These are phyloP conservation scores for Bhutanitis thaidina DNA, from an alignment of 2,888 invertebrate genomes.

Conservation along the genomic window DNA sequence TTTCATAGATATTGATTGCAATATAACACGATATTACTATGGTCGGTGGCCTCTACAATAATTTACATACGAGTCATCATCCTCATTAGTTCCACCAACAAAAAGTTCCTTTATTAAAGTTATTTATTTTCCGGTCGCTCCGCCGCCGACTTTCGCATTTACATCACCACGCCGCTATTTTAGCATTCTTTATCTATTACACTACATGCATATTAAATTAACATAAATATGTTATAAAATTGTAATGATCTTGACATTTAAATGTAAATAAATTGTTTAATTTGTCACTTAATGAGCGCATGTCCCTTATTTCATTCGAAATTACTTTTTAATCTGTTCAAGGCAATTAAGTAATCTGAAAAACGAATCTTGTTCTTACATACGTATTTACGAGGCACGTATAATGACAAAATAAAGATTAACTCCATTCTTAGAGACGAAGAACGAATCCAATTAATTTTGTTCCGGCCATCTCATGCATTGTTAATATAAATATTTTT, in stretches of 20 bases:
- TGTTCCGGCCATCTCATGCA: slow-evolving; percentile 1
- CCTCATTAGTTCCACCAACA: background rate
- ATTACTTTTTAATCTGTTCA: background rate
- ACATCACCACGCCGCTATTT: background rate
- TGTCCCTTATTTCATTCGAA: background rate
- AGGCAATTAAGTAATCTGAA: background rate
- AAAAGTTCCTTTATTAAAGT: background rate
- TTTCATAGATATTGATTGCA: too few species aligned
- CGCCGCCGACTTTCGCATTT: background rate
- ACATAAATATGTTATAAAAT: slow-evolving; percentile 25
- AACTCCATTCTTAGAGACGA: background rate
- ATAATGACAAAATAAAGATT: slow-evolving; percentile 11
- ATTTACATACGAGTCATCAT: background rate
- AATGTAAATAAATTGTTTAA: slow-evolving; percentile 24
- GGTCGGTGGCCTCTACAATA: too few species aligned
- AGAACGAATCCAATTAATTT: slow-evolving; percentile 13
- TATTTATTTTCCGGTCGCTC: background rate
- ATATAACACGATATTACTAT: too few species aligned
- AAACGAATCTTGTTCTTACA: background rate
- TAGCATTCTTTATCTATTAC: slow-evolving; percentile 2
- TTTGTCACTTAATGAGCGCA: slow-evolving; percentile 13
- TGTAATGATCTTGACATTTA: slow-evolving; percentile 22
- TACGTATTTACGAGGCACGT: background rate
- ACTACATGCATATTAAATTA: slow-evolving; percentile 24
- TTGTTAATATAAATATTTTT: too few species aligned